A percentile compares a stretch with the other conserved stretches of the same genome.
These are phyloP conservation scores for Gari tellinella DNA, from an alignment of 2,888 invertebrate genomes.

Conservation along the genomic window DNA sequence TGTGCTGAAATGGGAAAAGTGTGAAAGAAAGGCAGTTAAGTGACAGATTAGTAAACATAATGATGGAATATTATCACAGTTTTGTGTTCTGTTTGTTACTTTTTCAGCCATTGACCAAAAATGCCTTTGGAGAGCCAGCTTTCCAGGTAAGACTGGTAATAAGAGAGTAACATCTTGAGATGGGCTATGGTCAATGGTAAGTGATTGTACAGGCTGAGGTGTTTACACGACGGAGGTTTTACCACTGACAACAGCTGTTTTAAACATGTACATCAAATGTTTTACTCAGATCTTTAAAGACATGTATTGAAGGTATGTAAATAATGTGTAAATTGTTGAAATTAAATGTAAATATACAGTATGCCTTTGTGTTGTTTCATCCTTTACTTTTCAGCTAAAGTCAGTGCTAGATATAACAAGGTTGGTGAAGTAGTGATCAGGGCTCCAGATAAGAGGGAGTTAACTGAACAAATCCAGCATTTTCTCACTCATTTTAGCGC, in stretches of 20 bases:
- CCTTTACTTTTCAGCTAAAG: background rate
- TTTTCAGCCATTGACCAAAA: constrained; percentile 7
- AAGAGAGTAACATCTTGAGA: background rate
- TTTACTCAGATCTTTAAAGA: too few relatives aligned
- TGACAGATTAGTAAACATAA: background rate
- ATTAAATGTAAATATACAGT: constrained; percentile 8
- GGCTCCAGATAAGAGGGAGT: too few relatives aligned
- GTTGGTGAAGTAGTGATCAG: background rate
- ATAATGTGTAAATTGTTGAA: constrained; percentile 9
- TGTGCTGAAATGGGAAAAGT: background rate
- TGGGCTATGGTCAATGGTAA: too few relatives aligned
- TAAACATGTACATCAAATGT: too few relatives aligned
- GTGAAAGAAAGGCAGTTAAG: background rate
- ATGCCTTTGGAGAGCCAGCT: background rate
- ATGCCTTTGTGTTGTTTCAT: constrained; percentile 2
- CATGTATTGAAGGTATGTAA: constrained; percentile 21
- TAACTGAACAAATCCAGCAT: too few relatives aligned
- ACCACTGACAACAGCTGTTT: too few relatives aligned
- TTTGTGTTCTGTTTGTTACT: background rate
- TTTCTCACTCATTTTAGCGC: too few relatives aligned
- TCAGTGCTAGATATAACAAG: background rate
- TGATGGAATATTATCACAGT: background rate
- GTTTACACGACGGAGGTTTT: too few relatives aligned
- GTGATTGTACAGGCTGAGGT: too few relatives aligned
- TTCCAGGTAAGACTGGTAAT: constrained; percentile 4